Percentiles rank a stretch among this genome's conserved stretches.
phyloP scores from a whole-genome alignment of 2,797 vertebrate species.

The Cercopithecus diana region DNA sequence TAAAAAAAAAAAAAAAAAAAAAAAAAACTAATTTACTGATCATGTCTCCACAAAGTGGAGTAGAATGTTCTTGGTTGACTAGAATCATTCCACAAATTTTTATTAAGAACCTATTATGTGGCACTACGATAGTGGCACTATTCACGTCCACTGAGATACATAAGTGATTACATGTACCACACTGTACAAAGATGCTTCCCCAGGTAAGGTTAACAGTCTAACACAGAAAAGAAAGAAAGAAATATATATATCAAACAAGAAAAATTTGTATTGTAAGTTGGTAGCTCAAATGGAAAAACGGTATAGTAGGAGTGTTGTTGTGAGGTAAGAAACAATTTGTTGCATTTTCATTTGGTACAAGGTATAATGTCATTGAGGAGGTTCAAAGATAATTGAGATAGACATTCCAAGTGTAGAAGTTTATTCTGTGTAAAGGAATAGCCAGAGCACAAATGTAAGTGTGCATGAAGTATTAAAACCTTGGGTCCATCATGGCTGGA shows the following conservation, averaged over 20 bases:
- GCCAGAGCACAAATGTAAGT: background rate
- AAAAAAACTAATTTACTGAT: accelerated
- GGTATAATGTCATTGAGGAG: background rate
- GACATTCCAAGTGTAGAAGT: background rate
- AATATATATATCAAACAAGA: background rate
- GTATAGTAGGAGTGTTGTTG: background rate
- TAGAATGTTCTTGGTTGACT: background rate
- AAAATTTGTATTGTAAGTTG: background rate
- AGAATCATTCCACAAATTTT: background rate
- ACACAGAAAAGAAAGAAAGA: background rate
- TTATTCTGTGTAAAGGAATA: background rate
- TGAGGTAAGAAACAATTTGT: background rate
- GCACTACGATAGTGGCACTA: background rate
- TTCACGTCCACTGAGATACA: background rate
- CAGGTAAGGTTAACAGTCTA: background rate
- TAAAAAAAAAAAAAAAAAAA: background rate
- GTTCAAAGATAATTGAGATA: background rate
- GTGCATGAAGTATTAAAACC: background rate
- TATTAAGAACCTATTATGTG: background rate
- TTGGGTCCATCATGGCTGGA: background rate
- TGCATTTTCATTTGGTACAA: background rate
- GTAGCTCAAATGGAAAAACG: background rate
- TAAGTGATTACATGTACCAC: background rate
- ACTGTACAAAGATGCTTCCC: background rate
- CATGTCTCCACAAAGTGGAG: background rate